Conservation (phyloP, 2,888 invertebrate genomes). For the Kryphioiulus occultus region DNA sequence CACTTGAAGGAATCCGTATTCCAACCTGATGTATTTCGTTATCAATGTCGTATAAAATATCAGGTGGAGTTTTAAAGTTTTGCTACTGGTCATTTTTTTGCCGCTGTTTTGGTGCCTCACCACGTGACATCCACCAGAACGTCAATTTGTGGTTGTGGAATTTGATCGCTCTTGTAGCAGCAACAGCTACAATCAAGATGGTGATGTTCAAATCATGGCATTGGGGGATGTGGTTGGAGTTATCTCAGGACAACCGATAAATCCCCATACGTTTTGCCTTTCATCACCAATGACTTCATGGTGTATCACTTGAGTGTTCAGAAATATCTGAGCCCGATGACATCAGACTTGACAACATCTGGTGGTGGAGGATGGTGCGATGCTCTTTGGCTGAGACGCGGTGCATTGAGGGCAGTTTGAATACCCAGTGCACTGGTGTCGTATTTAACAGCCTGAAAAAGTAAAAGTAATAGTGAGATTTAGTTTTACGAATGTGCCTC, state of each 20-base stretch:
- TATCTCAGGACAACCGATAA: too few species aligned
- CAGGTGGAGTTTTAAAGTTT: not conserved
- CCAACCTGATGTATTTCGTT: not conserved
- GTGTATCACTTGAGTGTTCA: not conserved
- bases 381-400: constrained; percentile 24
- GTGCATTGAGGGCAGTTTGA: constrained; percentile 48
- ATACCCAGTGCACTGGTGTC: constrained; percentile 48
- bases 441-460: constrained; percentile 47
- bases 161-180: not conserved
- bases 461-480: not conserved
- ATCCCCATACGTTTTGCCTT: not conserved
- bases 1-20: not conserved
- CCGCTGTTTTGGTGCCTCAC: not conserved
- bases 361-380: constrained; percentile 44
- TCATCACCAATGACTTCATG: not conserved
- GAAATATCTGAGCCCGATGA: constrained; percentile 48
- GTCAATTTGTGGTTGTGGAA: not conserved
- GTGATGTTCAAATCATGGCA: too few species aligned
- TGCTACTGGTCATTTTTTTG: not conserved
- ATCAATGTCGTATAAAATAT: not conserved
- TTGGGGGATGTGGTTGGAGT: too few species aligned
- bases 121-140: not conserved
- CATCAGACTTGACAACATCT: constrained; percentile 49
- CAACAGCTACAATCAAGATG: too few species aligned
- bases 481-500: not conserved